Evolutionary conservation across 2,888 invertebrate genomes (phyloP), one percentile per base, ranked within the genome.

Genomic region (Theristus sp.): DNA sequence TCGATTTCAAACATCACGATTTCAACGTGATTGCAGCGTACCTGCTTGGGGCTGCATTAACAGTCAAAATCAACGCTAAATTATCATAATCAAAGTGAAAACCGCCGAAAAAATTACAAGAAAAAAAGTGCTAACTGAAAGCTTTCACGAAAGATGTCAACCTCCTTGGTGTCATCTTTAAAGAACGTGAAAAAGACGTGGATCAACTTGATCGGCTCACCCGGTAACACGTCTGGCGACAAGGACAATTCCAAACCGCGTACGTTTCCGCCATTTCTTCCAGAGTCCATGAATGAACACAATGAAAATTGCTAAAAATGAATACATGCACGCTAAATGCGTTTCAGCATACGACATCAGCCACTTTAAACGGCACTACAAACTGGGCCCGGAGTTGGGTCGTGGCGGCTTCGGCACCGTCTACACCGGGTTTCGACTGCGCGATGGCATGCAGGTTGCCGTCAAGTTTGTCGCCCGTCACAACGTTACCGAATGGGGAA

Each of bases 391-490:
- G 22, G 70, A 70, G 58, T 60, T 70, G 31, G 70, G 70, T 25
- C 67, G 69, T 17, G 70, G 70, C 38, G 70, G 70, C 6, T 70
- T 71, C 61, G 70, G 67, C 57, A 65, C 68, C 47, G 70, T 70
- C 56, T 71, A 69, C 62, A 64, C 66, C 27, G 70, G 67, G 26
- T 68, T 66, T 60, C 64, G 69, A 22, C 27, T 65, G 10, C 62
- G 61, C 20, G 69, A 70, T 56, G 64, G 65, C 25, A 46, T 59
- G 52, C 62, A 65, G 1, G 66, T 69, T 20, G 70, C 70, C 27
- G 61, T 67, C 61, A 70, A 70, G 55, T 70, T 65, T 61, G 65
- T 70, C 60, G 61, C 66, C 22, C 57, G 67, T 26, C 63, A 64
- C 59, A 70, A 70, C 59, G 67, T 70, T 57, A 66, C 68, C 58